A percentile compares a stretch with the other conserved stretches of the same genome.
phyloP scores from a whole-genome alignment of 2,888 invertebrate species.

The Drosophila melanocephala region DNA sequence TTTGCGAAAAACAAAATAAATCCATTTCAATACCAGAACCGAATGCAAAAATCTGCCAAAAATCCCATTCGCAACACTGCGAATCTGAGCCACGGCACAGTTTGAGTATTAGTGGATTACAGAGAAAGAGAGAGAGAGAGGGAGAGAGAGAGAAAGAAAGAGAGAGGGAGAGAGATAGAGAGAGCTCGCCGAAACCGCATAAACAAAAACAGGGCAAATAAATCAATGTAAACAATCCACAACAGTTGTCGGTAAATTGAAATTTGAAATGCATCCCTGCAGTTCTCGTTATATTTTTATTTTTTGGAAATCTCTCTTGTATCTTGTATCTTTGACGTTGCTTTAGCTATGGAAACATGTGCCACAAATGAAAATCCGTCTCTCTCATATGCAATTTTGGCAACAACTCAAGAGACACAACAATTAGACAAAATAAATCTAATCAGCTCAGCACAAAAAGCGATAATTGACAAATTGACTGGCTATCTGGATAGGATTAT shows the following conservation, averaged over 20 bases:
- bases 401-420: slow-evolving; percentile 21
- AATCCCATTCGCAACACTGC: slow-evolving; percentile 31
- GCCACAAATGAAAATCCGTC: slow-evolving; percentile 27
- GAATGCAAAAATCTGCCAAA: slow-evolving; percentile 20
- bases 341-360: slow-evolving; percentile 21
- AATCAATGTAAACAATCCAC: slow-evolving; percentile 81
- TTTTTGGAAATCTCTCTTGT: slow-evolving; percentile 1
- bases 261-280: slow-evolving; percentile 77
- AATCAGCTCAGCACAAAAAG: slow-evolving; percentile 43
- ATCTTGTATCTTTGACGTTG: not conserved
- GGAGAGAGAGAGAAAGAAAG: slow-evolving; percentile 3
- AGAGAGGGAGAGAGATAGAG: slow-evolving; percentile 7
- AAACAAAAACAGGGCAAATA: slow-evolving; percentile 76
- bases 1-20: slow-evolving; percentile 75
- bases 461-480: slow-evolving; percentile 68
- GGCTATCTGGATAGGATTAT: not conserved
- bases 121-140: slow-evolving; percentile 34
- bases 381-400: slow-evolving; percentile 27
- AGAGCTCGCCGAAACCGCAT: slow-evolving; percentile 70
- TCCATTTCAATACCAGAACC: slow-evolving; percentile 65
- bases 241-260: slow-evolving; percentile 82
- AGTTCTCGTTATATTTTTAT: slow-evolving; percentile 12
- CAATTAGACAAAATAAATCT: slow-evolving; percentile 6
- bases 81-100: slow-evolving; percentile 59
- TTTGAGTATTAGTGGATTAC: slow-evolving; percentile 72